phyloP scores from a whole-genome alignment of 1,140 invertebrate species.

The Drosophila punjabiensis region DNA sequence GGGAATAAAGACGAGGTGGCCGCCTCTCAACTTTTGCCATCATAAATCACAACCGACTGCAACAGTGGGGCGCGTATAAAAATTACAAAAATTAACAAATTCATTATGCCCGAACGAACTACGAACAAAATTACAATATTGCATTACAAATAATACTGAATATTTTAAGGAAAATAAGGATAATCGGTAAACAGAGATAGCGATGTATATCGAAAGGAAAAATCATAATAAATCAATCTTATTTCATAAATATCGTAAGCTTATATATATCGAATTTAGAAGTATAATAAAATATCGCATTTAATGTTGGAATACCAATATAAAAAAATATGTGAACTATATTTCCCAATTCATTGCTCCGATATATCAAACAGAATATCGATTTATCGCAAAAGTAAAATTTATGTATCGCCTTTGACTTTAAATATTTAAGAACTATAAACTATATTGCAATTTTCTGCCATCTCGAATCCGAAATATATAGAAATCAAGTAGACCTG shows the following conservation, averaged over 20 bases:
- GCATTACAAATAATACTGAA: not conserved
- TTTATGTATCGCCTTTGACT: not conserved
- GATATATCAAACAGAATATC: not conserved
- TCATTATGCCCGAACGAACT: not conserved
- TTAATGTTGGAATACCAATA: too few relatives aligned
- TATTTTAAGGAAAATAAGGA: not conserved
- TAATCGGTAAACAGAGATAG: not conserved
- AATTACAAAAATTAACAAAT: not conserved
- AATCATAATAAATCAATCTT: too few relatives aligned
- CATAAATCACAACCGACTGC: conserved; percentile 39
- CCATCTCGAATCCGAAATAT: not conserved
- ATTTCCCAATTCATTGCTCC: too few relatives aligned
- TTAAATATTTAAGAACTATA: not conserved
- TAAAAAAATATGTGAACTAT: too few relatives aligned
- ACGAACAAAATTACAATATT: not conserved
- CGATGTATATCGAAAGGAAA: not conserved
- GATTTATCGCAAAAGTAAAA: too few relatives aligned
- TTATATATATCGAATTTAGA: too few relatives aligned
- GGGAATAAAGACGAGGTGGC: conserved; percentile 14
- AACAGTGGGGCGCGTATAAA: conserved; percentile 27
- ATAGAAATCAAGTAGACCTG: not conserved
- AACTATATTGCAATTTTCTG: too few relatives aligned
- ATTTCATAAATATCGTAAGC: too few relatives aligned
- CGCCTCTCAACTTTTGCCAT: conserved; percentile 38
- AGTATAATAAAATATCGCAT: too few relatives aligned